Percentiles rank a stretch among this genome's conserved stretches.
phyloP scores from a whole-genome alignment of 2,797 vertebrate species.

The Numenius phaeopus region DNA sequence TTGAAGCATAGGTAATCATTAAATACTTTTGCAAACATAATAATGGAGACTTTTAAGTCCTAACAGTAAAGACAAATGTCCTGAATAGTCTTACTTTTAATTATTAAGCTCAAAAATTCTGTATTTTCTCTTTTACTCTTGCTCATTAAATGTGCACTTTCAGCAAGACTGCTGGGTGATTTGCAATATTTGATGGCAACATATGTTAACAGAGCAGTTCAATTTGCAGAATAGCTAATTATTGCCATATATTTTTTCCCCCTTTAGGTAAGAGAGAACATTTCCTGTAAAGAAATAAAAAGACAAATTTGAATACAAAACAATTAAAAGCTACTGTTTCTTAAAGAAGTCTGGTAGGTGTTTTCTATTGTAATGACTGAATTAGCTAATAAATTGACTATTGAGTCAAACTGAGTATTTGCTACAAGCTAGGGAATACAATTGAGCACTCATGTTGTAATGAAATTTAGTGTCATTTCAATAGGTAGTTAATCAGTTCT shows the following conservation, averaged over 20 bases:
- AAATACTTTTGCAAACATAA: background rate
- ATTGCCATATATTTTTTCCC: background rate
- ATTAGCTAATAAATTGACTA: constrained; percentile 2
- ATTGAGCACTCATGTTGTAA: background rate
- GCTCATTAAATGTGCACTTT: background rate
- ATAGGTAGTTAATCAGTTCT: background rate
- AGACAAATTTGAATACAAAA: background rate
- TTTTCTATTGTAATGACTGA: background rate
- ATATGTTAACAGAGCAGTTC: background rate
- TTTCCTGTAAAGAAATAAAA: constrained; percentile 11
- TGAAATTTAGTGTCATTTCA: background rate
- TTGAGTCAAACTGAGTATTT: background rate
- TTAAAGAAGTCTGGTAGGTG: background rate
- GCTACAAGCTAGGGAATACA: background rate
- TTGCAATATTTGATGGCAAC: background rate
- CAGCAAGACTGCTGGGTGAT: background rate
- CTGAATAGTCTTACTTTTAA: background rate
- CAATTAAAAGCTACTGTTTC: background rate
- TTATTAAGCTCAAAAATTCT: background rate
- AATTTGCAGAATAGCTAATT: constrained; percentile 22
- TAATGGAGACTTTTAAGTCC: background rate
- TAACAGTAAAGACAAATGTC: background rate
- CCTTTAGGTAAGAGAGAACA: background rate
- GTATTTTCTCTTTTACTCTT: background rate
- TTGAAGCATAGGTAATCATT: background rate